Conservation (phyloP, 2,797 vertebrate genomes). For the Acanthopagrus latus region DNA sequence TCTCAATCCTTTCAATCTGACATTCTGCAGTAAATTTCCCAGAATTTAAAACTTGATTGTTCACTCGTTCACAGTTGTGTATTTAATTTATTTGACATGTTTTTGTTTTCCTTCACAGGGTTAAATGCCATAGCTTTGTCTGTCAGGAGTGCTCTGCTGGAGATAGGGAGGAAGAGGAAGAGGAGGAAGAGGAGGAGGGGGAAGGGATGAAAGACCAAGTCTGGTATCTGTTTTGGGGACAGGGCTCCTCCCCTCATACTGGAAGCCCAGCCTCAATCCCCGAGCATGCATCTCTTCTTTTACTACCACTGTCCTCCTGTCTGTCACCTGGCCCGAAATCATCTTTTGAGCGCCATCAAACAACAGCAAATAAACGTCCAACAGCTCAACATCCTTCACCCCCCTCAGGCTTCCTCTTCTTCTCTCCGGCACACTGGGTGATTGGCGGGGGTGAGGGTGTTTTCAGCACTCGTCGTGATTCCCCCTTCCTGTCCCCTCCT, state of each 20-base stretch:
- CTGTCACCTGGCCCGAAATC: conserved; percentile 47
- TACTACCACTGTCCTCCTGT: conserved; percentile 51
- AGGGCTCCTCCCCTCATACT: conserved; percentile 62
- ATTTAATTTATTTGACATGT: background rate
- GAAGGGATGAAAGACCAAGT: conserved; percentile 64
- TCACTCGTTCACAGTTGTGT: background rate
- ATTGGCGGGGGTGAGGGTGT: conserved; percentile 25
- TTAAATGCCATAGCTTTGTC: conserved; percentile 60
- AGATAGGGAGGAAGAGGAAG: conserved; percentile 59
- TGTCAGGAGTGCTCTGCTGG: conserved; percentile 76
- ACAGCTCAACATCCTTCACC: conserved; percentile 17
- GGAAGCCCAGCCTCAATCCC: conserved; percentile 69
- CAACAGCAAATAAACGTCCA: conserved; percentile 12
- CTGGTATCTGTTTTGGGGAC: conserved; percentile 60
- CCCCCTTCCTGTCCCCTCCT: conserved; percentile 40
- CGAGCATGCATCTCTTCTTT: conserved; percentile 81
- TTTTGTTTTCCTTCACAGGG: conserved; percentile 59
- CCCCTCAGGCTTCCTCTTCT: conserved; percentile 45
- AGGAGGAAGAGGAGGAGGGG: conserved; percentile 63
- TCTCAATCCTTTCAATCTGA: background rate
- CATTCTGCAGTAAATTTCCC: background rate
- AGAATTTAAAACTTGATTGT: background rate
- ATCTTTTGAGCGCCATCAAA: conserved; percentile 32
- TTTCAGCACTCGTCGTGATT: conserved; percentile 54
- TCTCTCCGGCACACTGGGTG: conserved; percentile 47